Conservation (phyloP, 2,888 invertebrate species). For the Hemistola chrysoprasaria region DNA sequence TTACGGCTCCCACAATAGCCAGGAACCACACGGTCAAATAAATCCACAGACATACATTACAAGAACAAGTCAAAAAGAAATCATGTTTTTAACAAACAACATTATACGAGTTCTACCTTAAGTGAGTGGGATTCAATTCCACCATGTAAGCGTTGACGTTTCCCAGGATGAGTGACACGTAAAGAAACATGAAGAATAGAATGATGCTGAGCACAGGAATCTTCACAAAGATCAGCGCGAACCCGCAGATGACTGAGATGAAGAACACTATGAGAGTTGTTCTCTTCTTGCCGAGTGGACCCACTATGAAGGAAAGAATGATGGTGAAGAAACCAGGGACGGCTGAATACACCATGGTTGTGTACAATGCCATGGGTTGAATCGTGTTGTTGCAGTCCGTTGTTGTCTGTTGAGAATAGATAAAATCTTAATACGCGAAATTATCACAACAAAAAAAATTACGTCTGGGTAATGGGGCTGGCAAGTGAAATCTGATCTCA, state of each 20-base stretch:
- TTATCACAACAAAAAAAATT: no score
- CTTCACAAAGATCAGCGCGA: conserved; percentile 49
- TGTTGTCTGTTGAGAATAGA: conserved; percentile 36
- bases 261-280: conserved; percentile 52
- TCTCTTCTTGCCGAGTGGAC: conserved; percentile 51
- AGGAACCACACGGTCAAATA: no score
- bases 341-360: conserved; percentile 62
- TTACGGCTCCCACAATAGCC: no score
- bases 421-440: no score
- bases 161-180: conserved; percentile 59
- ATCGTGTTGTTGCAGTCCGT: conserved; percentile 53
- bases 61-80: no score
- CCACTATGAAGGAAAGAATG: conserved; percentile 56
- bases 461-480: no score
- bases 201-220: conserved; percentile 56
- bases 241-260: conserved; percentile 43
- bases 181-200: conserved; percentile 59
- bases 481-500: no score
- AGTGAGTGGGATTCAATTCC: conserved; percentile 66
- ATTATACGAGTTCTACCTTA: conserved; percentile 43
- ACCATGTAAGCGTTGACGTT: conserved; percentile 65
- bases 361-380: conserved; percentile 55
- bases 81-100: no score
- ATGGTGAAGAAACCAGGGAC: conserved; percentile 43
- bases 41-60: no score